Evolutionary conservation across 2,113 vertebrate genomes (phyloP), one percentile per base, ranked within the genome.

Genomic region (Pelvicachromis taeniatus): DNA sequence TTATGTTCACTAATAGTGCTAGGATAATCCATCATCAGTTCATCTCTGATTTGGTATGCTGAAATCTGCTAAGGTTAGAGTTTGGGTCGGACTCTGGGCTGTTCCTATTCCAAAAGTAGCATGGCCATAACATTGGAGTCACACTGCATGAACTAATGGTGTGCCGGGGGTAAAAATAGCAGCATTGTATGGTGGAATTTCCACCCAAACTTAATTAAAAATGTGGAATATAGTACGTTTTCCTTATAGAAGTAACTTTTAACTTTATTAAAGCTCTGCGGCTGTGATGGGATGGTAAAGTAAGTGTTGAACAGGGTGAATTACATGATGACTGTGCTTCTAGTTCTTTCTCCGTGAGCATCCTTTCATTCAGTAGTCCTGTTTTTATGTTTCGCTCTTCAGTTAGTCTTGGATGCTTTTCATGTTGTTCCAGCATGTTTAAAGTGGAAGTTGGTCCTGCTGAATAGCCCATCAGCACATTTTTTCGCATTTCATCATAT

Each of bases 401-500:
- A 19, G 77, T 85, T 54, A 11, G 59, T 63, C 23, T 75, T 75
- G 61, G 26, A 88, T 38, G 45, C 52, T 50, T 70, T 87, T 52
- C 16, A 68, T 55, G 52, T 80, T 48, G 50, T 54, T 90, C 14
- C 83, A 85, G 65, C 31, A 31, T 80, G 79, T 85, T 87, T 82
- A 26, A 87, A 85, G 81, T 75, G 84, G 77, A 85, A 87, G 70
- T 87, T 81, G 73, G 86, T 59, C 56, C 31, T 40, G 35, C 56
- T 86, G 77, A 89, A 86, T 21, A 14, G 52, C 55, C 53, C 78
- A 61, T 83, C 70, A 82, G 87, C 84, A 83, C 83, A 91, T 94
- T 91, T 86, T 86, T 85, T 59, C 78, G 54, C 77, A 82, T 94
- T 92, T 92, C 89, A 92, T 91, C 82, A 93, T 84, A 84, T 58